Evolutionary conservation across 2,888 invertebrate genomes (phyloP), one percentile per base, ranked within the genome.

Genomic region (Hirudinaria manillensis): DNA sequence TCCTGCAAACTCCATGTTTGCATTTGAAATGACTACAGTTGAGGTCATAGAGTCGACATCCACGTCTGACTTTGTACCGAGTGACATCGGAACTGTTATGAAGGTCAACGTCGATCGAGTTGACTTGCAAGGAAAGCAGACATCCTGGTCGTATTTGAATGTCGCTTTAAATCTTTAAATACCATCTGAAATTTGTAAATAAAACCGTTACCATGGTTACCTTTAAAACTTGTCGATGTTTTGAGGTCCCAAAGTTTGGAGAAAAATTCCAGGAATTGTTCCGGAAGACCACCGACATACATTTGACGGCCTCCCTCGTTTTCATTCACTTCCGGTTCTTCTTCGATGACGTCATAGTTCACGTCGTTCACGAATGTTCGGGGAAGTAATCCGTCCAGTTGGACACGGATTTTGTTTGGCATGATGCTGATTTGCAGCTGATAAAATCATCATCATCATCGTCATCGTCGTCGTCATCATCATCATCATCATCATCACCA

Each of bases 1-100:
- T 61, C 61, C 61, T 24, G 61, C 61, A 61, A 3, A 27, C 29
- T 24, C 61, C 61, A 29, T n/a, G 61, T 61, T n/a, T 61, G 61
- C 61, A 61, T 61, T 61, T 61, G 24, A 29, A 61, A 6, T 4
- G 7, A 61, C 29, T 29, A 19, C 61, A 61, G 29, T 29, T 61
- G 10, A n/a, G 24, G 61, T 29, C 61, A 29, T 13, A n/a, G 1
- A 24, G 24, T 16, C 29, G 61, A 29, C 61, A 61, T 7, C 61
- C 61, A 29, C 61, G 61, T n/a, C 61, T 61, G 61, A 61, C 61
- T n/a, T 61, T 61, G 61, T 27, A 61, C 1, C 61, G 24, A 6
- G 2, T 61, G 24, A 61, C 61, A 10, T 45, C 16, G 61, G 24
- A 29, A 10, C 13, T 61, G 24, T 24, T 29, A 29, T 7, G 29